Evolutionary conservation across 2,113 vertebrate species (phyloP).

Genomic region (Gila orcuttii): DNA sequence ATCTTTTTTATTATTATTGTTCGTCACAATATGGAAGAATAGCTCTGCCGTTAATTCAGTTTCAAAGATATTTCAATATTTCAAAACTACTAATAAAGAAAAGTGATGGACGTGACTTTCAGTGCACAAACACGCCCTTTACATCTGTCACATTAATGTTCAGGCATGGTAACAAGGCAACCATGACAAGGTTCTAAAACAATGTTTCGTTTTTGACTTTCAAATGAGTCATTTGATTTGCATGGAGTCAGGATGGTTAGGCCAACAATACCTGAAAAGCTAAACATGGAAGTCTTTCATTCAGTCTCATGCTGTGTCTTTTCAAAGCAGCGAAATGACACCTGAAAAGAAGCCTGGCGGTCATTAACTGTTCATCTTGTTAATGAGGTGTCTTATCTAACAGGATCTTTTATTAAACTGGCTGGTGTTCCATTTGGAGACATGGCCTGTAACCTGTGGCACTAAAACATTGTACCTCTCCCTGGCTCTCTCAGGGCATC

Average conservation of each 20-base stretch:
- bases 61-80: background rate
- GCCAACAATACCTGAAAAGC: conserved; percentile 25
- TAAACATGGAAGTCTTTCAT: background rate
- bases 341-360: conserved; percentile 13
- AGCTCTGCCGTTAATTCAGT: background rate
- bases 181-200: conserved; percentile 7
- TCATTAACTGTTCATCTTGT: conserved; percentile 42
- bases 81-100: background rate
- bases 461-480: conserved; percentile 25
- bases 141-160: conserved; percentile 14
- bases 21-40: background rate
- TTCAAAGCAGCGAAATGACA: conserved; percentile 32
- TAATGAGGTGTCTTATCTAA: conserved; percentile 49
- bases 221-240: conserved; percentile 35
- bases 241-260: conserved; percentile 2
- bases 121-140: background rate
- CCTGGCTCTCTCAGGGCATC: background rate
- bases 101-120: background rate
- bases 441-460: background rate
- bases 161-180: conserved; percentile 1
- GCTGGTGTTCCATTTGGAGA: conserved; percentile 22
- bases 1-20: background rate
- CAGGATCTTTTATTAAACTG: conserved; percentile 38
- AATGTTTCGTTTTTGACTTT: conserved; percentile 24
- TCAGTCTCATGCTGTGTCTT: background rate